Evolutionary conservation across 2,113 vertebrate genomes (phyloP), one percentile per base, ranked within the genome.

Genomic region (Camelus bactrianus): DNA sequence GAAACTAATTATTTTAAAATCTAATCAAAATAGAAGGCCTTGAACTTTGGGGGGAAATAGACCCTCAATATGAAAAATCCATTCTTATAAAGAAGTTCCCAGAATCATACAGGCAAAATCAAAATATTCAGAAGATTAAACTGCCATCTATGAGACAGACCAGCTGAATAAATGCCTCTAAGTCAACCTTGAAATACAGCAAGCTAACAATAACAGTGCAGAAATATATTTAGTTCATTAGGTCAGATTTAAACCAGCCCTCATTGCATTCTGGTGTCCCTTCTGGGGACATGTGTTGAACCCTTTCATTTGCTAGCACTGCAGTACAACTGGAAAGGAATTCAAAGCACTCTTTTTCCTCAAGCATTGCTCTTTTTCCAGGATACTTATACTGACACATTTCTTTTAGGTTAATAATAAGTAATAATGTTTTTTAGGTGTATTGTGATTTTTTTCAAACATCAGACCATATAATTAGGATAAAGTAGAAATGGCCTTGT

Each of bases 181-280:
- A 56, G 7, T 79, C 42, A 77, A 50, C 42, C 35, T 69, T 91
- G 62, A 92, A 96, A 82, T 81, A 75, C 93, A 94, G 32, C 28
- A 46, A 82, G 48, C 24, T 65, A 87, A 94, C 16, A 88, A 32
- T 65, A 84, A 38, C 11, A n/a, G 56, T 42, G 9, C 50, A 88
- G 60, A 69, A 52, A 86, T 92, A 92, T 94, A 94, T 86, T 94
- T 95, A 87, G 79, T 75, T 48, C 35, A 62, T 81, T 48, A 90
- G 35, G 52, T 88, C 48, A 35, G 56, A 50, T 60, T 50, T 67
- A 82, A 88, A 28, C 20, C 2, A 81, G 79, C 20, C 13, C 48
- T 75, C 60, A 54, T 15, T 89, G 17, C 13, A 46, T 35, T 38
- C n/a, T n/a, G 24, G 30, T 83, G 5, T 15, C 20, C 56, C 28